A percentile compares a stretch with the other conserved stretches of the same genome.
These are phyloP conservation scores for Lepidurus arcticus DNA, from an alignment of 1,140 invertebrate genomes.

Conservation along the genomic window DNA sequence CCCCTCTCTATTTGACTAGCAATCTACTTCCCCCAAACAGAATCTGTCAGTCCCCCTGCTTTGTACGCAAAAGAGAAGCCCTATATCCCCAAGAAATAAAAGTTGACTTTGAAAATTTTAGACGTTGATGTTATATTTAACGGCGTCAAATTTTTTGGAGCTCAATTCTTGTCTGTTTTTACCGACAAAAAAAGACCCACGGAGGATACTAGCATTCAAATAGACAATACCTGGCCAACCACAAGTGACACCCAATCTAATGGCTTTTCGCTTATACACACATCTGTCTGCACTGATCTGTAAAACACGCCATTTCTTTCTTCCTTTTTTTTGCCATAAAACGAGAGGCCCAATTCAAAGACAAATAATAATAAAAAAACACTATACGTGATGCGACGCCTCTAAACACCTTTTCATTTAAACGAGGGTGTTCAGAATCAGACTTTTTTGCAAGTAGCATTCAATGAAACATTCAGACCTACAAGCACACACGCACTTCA, in stretches of 20 bases:
- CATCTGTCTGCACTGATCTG: slow-evolving; percentile 10
- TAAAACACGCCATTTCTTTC: background rate
- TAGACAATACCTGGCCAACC: background rate
- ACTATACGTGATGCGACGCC: background rate
- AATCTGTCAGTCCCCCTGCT: no score
- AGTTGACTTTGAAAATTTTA: no score
- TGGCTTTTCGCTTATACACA: slow-evolving; percentile 6
- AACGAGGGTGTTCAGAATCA: background rate
- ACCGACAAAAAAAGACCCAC: background rate
- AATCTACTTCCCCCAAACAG: background rate
- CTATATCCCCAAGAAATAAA: no score
- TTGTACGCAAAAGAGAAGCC: no score
- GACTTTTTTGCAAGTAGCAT: background rate
- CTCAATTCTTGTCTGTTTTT: background rate
- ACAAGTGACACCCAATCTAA: background rate
- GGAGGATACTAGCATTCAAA: slow-evolving; percentile 1
- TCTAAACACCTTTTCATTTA: background rate
- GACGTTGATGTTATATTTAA: background rate
- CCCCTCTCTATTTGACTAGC: background rate
- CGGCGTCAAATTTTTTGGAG: background rate
- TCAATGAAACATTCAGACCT: slow-evolving; percentile 12
- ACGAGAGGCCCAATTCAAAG: no score
- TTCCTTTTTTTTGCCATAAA: background rate
- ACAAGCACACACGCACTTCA: background rate
- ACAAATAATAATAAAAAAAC: background rate